Evolutionary conservation across 2,888 invertebrate species (phyloP).

Genomic region (Mimachlamys varia): DNA sequence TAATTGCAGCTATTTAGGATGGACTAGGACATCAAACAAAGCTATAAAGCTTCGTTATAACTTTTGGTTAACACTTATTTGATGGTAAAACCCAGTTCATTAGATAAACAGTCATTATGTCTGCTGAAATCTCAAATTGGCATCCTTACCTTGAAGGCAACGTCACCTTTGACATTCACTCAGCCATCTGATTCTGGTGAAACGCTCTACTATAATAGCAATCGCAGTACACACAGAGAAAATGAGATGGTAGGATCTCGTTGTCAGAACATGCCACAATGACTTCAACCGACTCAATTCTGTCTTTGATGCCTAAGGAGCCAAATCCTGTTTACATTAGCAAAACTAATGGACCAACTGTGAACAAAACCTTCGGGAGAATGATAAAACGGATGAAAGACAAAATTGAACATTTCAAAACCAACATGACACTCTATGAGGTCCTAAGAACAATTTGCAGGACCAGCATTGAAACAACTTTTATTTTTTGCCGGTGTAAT

Average conservation of each 20-base stretch:
- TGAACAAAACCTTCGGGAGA: slow-evolving; percentile 11
- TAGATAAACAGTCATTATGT: not conserved
- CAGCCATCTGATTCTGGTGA: not conserved
- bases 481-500: not conserved
- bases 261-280: not conserved
- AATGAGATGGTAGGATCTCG: not conserved
- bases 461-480: not conserved
- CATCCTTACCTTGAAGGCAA: not conserved
- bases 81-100: not conserved
- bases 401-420: slow-evolving; percentile 27
- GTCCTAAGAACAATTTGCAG: slow-evolving; percentile 16
- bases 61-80: not conserved
- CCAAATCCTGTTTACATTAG: slow-evolving; percentile 16
- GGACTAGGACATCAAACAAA: no score
- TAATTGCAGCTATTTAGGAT: no score
- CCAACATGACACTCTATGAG: slow-evolving; percentile 11
- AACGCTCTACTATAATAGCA: not conserved
- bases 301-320: slow-evolving; percentile 19
- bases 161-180: not conserved
- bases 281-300: slow-evolving; percentile 1
- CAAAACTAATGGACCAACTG: slow-evolving; percentile 11
- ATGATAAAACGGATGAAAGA: slow-evolving; percentile 22
- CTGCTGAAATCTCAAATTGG: not conserved
- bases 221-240: not conserved
- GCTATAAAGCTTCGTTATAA: not conserved